Evolutionary conservation across 2,113 vertebrate genomes (phyloP).

Genomic region (Caracal caracal): DNA sequence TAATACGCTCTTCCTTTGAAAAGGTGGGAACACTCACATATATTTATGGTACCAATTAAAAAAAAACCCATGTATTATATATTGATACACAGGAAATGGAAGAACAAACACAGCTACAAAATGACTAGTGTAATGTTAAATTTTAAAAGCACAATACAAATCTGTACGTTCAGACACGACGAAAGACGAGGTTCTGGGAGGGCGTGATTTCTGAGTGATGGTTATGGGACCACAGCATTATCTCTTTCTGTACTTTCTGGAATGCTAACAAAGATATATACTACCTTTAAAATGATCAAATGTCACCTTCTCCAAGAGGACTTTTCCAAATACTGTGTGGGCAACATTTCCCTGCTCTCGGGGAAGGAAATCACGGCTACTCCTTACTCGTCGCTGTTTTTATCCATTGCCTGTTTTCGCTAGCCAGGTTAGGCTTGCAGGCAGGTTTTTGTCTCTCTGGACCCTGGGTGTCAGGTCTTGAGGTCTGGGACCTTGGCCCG

Average conservation of each 20-base stretch:
- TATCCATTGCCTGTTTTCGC: rapidly evolving
- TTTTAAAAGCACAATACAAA: background rate
- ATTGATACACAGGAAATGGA: background rate
- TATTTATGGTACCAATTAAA: background rate
- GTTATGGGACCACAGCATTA: rapidly evolving
- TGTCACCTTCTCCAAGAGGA: background rate
- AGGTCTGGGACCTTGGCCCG: background rate
- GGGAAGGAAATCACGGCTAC: background rate
- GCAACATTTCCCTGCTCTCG: background rate
- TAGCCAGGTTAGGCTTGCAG: rapidly evolving
- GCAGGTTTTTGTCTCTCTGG: background rate
- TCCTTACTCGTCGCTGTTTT: background rate
- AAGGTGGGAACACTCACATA: background rate
- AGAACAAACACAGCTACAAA: background rate
- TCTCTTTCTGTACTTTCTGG: background rate
- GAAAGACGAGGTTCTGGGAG: rapidly evolving
- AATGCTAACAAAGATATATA: background rate
- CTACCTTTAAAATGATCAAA: background rate
- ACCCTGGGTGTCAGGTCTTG: background rate
- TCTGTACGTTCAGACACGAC: background rate
- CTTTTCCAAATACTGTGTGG: background rate
- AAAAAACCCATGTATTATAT: too few relatives aligned
- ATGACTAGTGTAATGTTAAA: background rate
- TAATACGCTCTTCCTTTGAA: background rate
- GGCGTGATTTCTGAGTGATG: too few relatives aligned